phyloP scores from a whole-genome alignment of 2,797 vertebrate species.

The Cossypha heuglini region DNA sequence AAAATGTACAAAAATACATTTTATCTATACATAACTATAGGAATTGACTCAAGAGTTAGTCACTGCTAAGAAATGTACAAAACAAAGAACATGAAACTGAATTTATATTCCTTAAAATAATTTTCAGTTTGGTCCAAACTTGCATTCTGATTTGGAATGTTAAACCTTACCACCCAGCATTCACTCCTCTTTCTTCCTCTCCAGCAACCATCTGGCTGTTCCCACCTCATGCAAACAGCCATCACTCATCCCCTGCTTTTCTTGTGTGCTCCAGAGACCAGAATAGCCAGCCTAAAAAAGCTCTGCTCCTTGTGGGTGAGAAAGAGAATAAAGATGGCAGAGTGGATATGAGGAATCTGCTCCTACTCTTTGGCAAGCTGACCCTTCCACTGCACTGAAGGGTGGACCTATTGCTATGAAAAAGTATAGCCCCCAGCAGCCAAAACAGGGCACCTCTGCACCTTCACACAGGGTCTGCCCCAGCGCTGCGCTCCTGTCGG shows the following conservation, averaged over 20 bases:
- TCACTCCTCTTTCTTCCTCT: not conserved
- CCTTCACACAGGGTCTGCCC: not conserved
- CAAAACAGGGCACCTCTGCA: rapidly evolving
- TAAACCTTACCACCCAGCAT: not conserved
- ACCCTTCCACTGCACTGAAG: not conserved
- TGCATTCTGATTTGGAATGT: not conserved
- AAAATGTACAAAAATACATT: not conserved
- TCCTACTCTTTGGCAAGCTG: not conserved
- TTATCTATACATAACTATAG: not conserved
- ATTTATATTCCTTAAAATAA: not conserved
- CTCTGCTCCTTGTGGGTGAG: not conserved
- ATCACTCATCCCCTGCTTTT: not conserved
- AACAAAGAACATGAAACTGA: not conserved
- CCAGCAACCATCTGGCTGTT: constrained; percentile 2
- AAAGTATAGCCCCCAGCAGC: rapidly evolving
- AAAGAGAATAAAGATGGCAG: not conserved
- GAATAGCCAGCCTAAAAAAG: not conserved
- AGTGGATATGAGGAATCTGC: not conserved
- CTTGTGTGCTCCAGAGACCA: not conserved
- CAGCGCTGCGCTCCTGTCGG: rapidly evolving
- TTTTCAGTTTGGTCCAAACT: not conserved
- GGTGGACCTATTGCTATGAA: not conserved
- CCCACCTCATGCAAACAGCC: not conserved
- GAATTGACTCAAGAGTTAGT: not conserved
- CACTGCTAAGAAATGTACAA: not conserved